Evolutionary conservation across 2,888 invertebrate genomes (phyloP).

Genomic region (Drosophila hamatofila): DNA sequence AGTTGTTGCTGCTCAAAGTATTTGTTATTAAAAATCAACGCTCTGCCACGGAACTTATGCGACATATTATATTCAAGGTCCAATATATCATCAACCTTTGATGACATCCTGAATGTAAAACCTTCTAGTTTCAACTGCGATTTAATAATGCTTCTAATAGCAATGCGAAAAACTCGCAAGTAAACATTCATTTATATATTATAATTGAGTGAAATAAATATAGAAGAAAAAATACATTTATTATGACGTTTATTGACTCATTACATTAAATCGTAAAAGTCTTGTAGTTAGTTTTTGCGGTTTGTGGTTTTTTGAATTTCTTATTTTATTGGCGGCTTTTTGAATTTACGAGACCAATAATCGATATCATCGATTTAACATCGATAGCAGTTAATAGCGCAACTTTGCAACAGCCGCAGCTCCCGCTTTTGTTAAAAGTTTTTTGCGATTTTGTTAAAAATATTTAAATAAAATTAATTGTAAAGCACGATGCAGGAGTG

Average conservation of each 20-base stretch:
- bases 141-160: not conserved
- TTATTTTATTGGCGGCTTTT: not conserved
- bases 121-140: not conserved
- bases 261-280: not conserved
- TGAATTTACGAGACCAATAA: not conserved
- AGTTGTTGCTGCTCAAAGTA: slow-evolving; percentile 90
- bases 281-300: not conserved
- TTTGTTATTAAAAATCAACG: slow-evolving; percentile 95
- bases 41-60: slow-evolving; percentile 91
- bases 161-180: not conserved
- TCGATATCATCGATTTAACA: not conserved
- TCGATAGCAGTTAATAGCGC: not conserved
- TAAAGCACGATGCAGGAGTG: slow-evolving; percentile 86
- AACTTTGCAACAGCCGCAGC: not conserved
- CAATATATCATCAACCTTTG: not conserved
- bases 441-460: not conserved
- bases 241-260: not conserved
- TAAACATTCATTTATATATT: not conserved
- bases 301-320: slow-evolving; percentile 3
- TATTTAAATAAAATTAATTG: not conserved
- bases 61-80: slow-evolving; percentile 92
- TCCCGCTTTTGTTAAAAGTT: slow-evolving; percentile 18
- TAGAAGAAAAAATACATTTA: not conserved
- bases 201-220: not conserved
- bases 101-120: slow-evolving; percentile 12